Conservation (phyloP, 2,797 vertebrate species). For the Coregonus ussuriensis region DNA sequence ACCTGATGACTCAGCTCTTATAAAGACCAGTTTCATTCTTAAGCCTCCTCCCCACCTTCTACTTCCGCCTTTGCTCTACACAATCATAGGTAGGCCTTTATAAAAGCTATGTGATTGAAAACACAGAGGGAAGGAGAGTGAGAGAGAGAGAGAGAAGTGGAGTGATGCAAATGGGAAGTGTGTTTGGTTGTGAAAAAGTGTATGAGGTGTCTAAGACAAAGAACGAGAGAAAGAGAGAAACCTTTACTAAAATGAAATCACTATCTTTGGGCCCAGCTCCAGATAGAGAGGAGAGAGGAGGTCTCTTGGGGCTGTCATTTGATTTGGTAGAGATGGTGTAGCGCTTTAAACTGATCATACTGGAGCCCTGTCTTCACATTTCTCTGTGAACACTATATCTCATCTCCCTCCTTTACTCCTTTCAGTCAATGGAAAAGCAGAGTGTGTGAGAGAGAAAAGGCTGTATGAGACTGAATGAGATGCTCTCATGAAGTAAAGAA, state of each 20-base stretch:
- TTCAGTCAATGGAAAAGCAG: background rate
- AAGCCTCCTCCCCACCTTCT: background rate
- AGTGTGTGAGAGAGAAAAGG: background rate
- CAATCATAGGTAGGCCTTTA: background rate
- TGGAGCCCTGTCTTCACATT: constrained; percentile 23
- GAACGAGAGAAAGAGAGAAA: background rate
- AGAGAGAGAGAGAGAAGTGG: background rate
- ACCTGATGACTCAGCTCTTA: constrained; percentile 26
- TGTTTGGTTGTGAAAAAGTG: background rate
- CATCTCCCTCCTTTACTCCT: background rate
- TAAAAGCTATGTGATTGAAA: background rate
- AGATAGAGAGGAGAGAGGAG: constrained; percentile 39
- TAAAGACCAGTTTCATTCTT: background rate
- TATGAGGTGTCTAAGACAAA: constrained; percentile 1
- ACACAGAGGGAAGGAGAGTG: background rate
- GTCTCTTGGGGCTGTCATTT: constrained; percentile 41
- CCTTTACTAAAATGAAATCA: constrained; percentile 47
- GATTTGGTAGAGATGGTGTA: constrained; percentile 41
- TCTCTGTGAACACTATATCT: constrained; percentile 33
- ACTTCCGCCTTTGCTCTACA: background rate
- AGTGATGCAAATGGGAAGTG: background rate
- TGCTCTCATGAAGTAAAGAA: background rate
- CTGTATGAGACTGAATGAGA: background rate
- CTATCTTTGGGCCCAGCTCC: constrained; percentile 33
- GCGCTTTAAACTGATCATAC: constrained; percentile 46